Evolutionary conservation across 2,113 vertebrate genomes (phyloP).

Genomic region (Zapus hudsonius): DNA sequence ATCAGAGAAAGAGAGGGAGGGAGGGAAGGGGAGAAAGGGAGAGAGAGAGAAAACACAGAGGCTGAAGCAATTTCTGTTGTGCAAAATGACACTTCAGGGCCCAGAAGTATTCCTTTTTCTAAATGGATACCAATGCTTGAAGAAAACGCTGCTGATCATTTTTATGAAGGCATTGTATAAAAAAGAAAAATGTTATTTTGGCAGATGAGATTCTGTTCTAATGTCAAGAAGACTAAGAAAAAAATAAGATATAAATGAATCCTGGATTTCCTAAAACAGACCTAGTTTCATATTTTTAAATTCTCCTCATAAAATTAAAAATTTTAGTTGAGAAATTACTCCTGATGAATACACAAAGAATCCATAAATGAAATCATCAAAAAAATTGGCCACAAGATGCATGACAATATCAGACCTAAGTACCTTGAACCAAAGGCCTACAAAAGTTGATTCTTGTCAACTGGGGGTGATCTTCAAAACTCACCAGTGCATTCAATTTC

Average conservation of each 20-base stretch:
- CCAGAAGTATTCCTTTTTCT: not conserved
- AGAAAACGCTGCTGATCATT: not conserved
- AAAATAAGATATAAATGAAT: not conserved
- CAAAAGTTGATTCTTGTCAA: conserved; percentile 12
- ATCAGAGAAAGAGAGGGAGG: not conserved
- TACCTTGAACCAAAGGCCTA: not conserved
- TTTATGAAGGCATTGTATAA: not conserved
- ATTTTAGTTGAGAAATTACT: conserved; percentile 41
- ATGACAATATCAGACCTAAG: not conserved
- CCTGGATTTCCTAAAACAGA: not conserved
- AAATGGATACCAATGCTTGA: not conserved
- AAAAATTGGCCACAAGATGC: conserved; percentile 12
- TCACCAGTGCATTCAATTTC: not conserved
- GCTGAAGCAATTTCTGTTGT: not conserved
- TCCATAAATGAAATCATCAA: not conserved
- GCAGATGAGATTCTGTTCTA: not conserved
- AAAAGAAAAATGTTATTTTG: too few relatives aligned
- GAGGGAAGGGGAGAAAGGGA: not conserved
- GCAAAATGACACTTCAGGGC: conserved; percentile 8
- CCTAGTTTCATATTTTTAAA: conserved; percentile 17
- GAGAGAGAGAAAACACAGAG: not conserved
- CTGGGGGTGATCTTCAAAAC: conserved; percentile 50
- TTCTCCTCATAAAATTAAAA: not conserved
- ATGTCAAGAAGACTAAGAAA: not conserved
- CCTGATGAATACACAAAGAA: not conserved